Conservation (phyloP, 2,113 vertebrate species). For the Ariopsis seemanni region DNA sequence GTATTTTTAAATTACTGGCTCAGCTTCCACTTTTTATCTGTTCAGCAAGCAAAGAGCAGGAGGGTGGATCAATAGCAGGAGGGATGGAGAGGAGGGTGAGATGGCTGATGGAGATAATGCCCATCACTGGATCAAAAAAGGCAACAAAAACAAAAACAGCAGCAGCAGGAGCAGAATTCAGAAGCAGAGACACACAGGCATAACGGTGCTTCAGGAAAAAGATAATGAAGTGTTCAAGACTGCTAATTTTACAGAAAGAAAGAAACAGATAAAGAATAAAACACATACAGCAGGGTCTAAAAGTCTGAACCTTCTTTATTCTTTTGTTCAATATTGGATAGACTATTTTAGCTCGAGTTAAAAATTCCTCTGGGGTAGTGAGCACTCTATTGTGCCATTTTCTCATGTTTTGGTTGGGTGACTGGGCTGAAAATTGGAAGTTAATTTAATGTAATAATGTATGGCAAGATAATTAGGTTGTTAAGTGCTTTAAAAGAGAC, state of each 20-base stretch:
- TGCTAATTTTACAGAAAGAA: conserved; percentile 18
- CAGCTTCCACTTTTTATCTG: neutral
- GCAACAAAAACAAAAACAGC: neutral
- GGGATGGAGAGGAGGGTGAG: neutral
- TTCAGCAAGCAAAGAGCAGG: conserved; percentile 33
- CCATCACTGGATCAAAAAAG: neutral
- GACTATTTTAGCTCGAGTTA: neutral
- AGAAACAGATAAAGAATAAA: conserved; percentile 7
- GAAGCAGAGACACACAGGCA: conserved; percentile 7
- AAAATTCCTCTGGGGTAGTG: too few species aligned
- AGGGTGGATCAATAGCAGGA: neutral
- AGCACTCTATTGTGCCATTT: too few species aligned
- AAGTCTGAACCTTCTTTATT: conserved; percentile 2
- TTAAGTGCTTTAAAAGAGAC: neutral
- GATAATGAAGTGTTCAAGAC: neutral
- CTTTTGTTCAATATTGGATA: neutral
- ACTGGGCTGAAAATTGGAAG: too few species aligned
- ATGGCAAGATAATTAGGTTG: neutral
- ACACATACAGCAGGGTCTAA: neutral
- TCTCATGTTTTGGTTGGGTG: too few species aligned
- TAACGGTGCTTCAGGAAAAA: neutral
- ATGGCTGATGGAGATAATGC: conserved; percentile 21
- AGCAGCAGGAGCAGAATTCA: neutral
- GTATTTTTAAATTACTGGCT: neutral
- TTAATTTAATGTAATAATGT: neutral